Conservation (phyloP, 2,113 vertebrate genomes). For the Meles meles region DNA sequence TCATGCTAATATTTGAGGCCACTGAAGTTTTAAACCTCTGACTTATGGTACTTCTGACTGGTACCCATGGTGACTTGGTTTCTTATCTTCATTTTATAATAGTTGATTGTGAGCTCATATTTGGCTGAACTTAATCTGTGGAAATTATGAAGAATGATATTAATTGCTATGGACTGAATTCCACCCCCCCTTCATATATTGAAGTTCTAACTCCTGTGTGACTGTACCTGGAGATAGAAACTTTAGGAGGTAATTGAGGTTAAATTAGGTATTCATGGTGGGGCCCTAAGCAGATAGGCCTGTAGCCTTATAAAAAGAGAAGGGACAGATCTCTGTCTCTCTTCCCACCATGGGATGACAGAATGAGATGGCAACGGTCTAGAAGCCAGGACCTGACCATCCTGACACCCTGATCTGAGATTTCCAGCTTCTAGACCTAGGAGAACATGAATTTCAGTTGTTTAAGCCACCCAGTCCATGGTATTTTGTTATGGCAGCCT, state of each 20-base stretch:
- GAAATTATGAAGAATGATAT: neutral
- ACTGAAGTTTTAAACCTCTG: neutral
- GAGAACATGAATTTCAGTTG: neutral
- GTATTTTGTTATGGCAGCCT: neutral
- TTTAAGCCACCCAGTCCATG: neutral
- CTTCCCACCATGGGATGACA: neutral
- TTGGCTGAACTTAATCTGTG: neutral
- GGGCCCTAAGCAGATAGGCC: neutral
- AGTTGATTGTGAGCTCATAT: neutral
- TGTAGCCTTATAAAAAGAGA: neutral
- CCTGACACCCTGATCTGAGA: neutral
- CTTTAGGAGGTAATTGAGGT: neutral
- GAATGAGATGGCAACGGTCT: neutral
- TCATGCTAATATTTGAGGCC: neutral
- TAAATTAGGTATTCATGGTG: neutral
- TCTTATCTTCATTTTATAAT: neutral
- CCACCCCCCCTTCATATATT: neutral
- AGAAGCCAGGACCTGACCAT: neutral
- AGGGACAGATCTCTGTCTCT: neutral
- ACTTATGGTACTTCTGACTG: neutral
- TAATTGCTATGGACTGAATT: neutral
- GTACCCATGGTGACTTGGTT: neutral
- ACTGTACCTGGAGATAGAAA: neutral
- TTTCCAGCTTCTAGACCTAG: neutral
- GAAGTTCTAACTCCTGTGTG: neutral